These are phyloP conservation scores for Psettodes erumei DNA, from an alignment of 2,113 vertebrate genomes.

Conservation along the genomic window DNA sequence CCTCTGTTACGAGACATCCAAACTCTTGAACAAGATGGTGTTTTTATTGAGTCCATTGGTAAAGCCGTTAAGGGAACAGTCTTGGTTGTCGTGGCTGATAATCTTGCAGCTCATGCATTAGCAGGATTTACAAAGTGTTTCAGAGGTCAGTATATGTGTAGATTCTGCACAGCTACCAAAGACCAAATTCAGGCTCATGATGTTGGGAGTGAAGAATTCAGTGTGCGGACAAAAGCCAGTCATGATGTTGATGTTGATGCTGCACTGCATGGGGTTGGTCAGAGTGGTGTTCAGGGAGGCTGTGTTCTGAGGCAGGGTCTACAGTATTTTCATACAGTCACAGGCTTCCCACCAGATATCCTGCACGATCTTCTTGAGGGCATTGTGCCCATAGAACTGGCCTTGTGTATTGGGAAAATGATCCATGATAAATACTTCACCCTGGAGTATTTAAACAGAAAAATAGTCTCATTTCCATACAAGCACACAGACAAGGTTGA, in stretches of 20 bases:
- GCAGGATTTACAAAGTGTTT: background rate
- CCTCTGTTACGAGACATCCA: constrained; percentile 50
- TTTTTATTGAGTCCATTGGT: constrained; percentile 53
- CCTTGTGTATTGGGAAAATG: constrained; percentile 3
- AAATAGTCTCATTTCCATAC: constrained; percentile 10
- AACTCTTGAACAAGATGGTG: constrained; percentile 42
- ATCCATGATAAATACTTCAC: constrained; percentile 15
- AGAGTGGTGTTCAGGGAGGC: constrained; percentile 14
- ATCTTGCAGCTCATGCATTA: background rate
- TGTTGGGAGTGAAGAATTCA: background rate
- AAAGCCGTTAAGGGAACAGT: constrained; percentile 24
- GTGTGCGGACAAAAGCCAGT: constrained; percentile 9
- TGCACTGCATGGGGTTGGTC: background rate
- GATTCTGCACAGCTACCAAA: constrained; percentile 21
- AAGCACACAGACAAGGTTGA: constrained; percentile 11
- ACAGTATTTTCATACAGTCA: constrained; percentile 20
- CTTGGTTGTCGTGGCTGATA: constrained; percentile 3
- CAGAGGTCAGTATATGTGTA: constrained; percentile 1
- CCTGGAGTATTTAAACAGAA: constrained; percentile 18
- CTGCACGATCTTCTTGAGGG: constrained; percentile 32
- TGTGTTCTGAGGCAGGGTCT: constrained; percentile 1
- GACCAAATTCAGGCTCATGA: constrained; percentile 14
- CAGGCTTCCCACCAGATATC: constrained; percentile 14
- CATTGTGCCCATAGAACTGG: constrained; percentile 16
- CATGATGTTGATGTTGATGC: constrained; percentile 7